A percentile compares a stretch with the other conserved stretches of the same genome.
Conservation (phyloP, 2,888 invertebrate species). For the Himalopsyche tibetana region DNA sequence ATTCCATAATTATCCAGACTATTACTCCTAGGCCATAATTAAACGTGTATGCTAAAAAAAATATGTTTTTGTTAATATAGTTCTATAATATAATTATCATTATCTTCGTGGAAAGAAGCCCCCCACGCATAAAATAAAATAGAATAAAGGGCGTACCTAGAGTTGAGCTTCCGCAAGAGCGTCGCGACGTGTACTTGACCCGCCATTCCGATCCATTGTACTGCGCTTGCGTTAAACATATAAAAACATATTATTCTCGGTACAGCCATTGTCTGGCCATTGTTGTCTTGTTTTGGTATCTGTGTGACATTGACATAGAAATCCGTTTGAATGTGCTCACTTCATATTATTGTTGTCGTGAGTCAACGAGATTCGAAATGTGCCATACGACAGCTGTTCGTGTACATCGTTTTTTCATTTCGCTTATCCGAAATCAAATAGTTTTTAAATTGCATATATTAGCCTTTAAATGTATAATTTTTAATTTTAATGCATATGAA, state of each 20-base stretch:
- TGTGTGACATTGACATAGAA: constrained; percentile 65
- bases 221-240: constrained; percentile 52
- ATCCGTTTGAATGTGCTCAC: constrained; percentile 54
- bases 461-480: no score
- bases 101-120: no score
- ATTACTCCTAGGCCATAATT: no score
- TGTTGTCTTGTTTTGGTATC: constrained; percentile 62
- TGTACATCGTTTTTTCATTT: no score
- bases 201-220: constrained; percentile 37
- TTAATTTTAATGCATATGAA: no score
- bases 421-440: no score
- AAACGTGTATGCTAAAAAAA: no score
- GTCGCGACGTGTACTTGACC: constrained; percentile 55
- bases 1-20: no score
- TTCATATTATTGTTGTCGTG: constrained; percentile 18
- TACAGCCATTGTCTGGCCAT: constrained; percentile 57
- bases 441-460: no score
- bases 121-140: no score
- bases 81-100: no score
- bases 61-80: no score
- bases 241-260: constrained; percentile 58
- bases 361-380: not conserved
- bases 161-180: constrained; percentile 1
- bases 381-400: not conserved
- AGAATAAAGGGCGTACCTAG: not conserved